A percentile compares a stretch with the other conserved stretches of the same genome.
Evolutionary conservation across 2,888 invertebrate genomes (phyloP).

Genomic region (Conchocele bisecta): DNA sequence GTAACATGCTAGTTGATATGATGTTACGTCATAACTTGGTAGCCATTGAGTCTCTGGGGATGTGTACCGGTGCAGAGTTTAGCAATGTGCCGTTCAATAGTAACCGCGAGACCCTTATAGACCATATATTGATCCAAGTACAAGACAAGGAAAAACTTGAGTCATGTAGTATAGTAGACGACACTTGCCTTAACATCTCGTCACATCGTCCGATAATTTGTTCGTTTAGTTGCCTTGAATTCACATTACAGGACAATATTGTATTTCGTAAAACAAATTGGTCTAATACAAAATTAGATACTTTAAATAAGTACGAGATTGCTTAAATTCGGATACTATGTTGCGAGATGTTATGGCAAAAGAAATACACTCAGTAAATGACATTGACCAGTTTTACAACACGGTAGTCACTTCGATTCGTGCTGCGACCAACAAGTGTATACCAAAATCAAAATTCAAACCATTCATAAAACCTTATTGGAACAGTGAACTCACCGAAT

Average conservation of each 20-base stretch:
- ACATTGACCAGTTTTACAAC: neutral
- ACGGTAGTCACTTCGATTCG: neutral
- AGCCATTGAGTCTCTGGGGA: neutral
- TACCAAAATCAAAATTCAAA: neutral
- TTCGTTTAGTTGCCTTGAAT: too few relatives aligned
- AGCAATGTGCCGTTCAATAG: slow-evolving; percentile 5
- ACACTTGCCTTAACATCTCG: neutral
- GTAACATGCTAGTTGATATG: too few relatives aligned
- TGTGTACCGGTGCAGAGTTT: neutral
- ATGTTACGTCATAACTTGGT: too few relatives aligned
- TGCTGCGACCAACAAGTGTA: neutral
- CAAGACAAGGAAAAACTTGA: neutral
- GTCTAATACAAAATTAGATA: too few relatives aligned
- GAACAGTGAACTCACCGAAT: neutral
- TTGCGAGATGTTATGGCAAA: too few relatives aligned
- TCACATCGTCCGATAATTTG: neutral
- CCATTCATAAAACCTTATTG: slow-evolving; percentile 1
- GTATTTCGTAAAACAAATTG: too few relatives aligned
- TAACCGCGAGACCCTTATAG: neutral
- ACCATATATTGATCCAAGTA: neutral
- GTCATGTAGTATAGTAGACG: neutral
- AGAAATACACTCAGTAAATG: neutral
- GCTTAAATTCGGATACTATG: too few relatives aligned
- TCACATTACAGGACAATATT: too few relatives aligned
- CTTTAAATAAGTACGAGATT: too few relatives aligned